Conservation (phyloP, 2,797 vertebrate genomes). For the Adelosebastes latens region DNA sequence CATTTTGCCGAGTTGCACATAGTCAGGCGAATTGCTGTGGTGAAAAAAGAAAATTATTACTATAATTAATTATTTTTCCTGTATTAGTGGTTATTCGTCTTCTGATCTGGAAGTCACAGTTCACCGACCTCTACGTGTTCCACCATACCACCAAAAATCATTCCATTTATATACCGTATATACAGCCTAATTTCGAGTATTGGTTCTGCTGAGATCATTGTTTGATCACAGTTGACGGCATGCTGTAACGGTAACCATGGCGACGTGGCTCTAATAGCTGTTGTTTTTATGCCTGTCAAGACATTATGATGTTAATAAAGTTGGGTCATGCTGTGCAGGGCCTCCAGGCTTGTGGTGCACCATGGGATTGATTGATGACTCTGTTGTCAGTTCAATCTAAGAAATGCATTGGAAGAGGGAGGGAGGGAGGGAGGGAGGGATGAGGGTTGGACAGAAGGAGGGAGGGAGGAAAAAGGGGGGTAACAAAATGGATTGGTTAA, state of each 20-base stretch:
- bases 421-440: conserved; percentile 9
- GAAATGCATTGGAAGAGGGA: conserved; percentile 62
- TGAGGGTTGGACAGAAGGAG: conserved; percentile 12
- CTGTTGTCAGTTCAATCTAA: conserved; percentile 77
- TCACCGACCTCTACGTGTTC: background rate
- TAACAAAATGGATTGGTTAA: conserved; percentile 35
- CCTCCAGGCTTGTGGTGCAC: conserved; percentile 53
- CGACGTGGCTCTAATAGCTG: conserved; percentile 14
- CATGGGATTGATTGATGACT: conserved; percentile 78
- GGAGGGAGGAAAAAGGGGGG: conserved; percentile 2
- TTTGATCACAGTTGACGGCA: background rate
- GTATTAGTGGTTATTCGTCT: background rate
- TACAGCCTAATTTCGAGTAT: background rate
- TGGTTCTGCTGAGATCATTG: background rate
- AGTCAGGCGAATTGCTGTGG: background rate
- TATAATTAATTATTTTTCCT: background rate
- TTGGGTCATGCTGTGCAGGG: conserved; percentile 61
- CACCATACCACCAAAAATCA: no score
- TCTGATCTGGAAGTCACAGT: background rate
- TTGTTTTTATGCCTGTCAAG: conserved; percentile 58
- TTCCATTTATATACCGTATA: no score
- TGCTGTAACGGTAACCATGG: conserved; percentile 29
- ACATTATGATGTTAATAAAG: conserved; percentile 75
- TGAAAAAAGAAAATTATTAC: background rate
- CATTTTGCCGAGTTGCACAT: background rate